Base-by-base conservation (phyloP, 2,113 vertebrate genomes). In the Bos taurus region DNA sequence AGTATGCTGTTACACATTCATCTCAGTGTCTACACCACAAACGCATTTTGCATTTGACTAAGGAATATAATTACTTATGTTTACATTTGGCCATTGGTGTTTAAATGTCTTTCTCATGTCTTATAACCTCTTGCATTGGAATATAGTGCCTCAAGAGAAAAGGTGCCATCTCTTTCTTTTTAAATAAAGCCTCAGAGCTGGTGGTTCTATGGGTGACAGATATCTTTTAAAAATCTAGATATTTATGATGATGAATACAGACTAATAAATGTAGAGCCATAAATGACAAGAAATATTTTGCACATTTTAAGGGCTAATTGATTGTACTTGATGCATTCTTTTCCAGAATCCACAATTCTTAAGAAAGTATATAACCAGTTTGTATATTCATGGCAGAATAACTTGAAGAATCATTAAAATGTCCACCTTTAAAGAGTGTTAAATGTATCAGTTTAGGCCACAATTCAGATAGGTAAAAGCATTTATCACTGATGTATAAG, bases 301-400 rank as follows among this genome's bases (percentile, higher is more conserved):
- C 25, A 90, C 71, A 54, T 74, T 94, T 87, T 59, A 54, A 54
- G 52, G 15, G 56, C 50, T 62, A 92, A 40, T 95, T 93, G 64
- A 56, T 56, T 78, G 14, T 62, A 92, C 13, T 56, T 95, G 26
- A 85, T 94, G 60, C 78, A 87, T 95, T 95, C 50, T 62, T 83
- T 95, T 92, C 57, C 52, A 94, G 85, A 97, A 83, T 36, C 90
- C 90, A 46, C 52, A 88, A 50, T 91, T 82, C 93, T 83, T 91
- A 82, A 90, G 57, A 60, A 87, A 96, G 62, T 82, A 54, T 54
- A 54, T 88, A 89, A 71, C 60, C 40, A 6, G 17, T 56, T 48
- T 60, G 21, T 81, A 26, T 59, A 82, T 92, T 92, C 54, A 60
- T 85, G 80, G 17, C 50, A 33, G 92, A 95, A 85, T 90, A 77